Evolutionary conservation across 2,113 vertebrate genomes (phyloP).

Genomic region (Elephas maximus): DNA sequence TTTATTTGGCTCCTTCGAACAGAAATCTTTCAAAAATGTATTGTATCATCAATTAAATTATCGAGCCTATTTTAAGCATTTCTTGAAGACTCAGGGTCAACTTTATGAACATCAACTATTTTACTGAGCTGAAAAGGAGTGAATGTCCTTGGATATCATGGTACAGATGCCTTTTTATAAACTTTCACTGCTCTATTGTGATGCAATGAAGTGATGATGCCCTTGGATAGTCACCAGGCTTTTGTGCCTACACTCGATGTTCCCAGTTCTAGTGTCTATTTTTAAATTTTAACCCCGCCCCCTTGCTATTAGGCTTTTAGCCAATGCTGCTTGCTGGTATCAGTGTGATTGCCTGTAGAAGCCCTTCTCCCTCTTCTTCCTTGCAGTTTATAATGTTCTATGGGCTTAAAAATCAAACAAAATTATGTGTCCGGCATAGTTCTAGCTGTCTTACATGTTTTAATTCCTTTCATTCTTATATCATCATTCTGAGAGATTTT

Average conservation of each 20-base stretch:
- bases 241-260: neutral
- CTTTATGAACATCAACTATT: slow-evolving; percentile 17
- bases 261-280: neutral
- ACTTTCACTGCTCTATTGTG: neutral
- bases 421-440: neutral
- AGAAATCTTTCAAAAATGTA: neutral
- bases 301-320: neutral
- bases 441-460: slow-evolving; percentile 38
- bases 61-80: slow-evolving; percentile 31
- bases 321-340: neutral
- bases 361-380: neutral
- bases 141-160: neutral
- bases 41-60: slow-evolving; percentile 14
- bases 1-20: neutral
- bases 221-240: neutral
- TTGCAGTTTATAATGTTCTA: slow-evolving; percentile 39
- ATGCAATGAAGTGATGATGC: neutral
- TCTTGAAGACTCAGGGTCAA: slow-evolving; percentile 1
- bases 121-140: slow-evolving; percentile 23
- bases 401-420: slow-evolving; percentile 46
- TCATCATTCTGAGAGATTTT: neutral
- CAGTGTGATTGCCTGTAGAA: neutral
- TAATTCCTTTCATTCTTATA: neutral
- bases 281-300: neutral
- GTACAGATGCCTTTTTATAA: neutral